Evolutionary conservation across 2,113 vertebrate species (phyloP).

Genomic region (Oostethus manadensis): DNA sequence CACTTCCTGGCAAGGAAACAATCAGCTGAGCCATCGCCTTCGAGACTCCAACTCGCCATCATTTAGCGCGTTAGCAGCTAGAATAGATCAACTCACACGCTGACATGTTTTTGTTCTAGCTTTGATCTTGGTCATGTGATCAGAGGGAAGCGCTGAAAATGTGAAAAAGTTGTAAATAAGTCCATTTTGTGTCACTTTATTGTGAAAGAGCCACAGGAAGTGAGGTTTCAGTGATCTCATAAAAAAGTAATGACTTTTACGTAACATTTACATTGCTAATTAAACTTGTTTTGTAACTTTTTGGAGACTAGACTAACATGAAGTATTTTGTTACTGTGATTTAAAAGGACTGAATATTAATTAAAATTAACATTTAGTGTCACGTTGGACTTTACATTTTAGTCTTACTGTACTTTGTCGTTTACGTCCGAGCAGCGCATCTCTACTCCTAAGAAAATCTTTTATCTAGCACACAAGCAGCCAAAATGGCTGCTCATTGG

Average conservation of each 20-base stretch:
- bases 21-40: neutral
- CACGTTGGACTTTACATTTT: too few species aligned
- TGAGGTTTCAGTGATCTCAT: conserved; percentile 6
- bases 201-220: conserved; percentile 17
- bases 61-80: neutral
- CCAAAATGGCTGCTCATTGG: neutral
- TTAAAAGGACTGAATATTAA: too few species aligned
- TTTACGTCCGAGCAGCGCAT: neutral
- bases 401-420: too few species aligned
- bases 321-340: too few species aligned
- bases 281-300: too few species aligned
- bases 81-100: neutral
- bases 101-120: neutral
- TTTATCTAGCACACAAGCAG: too few species aligned
- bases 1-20: neutral
- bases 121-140: neutral
- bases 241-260: too few species aligned
- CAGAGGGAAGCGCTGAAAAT: conserved; percentile 36
- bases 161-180: conserved; percentile 25
- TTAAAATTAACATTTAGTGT: too few species aligned
- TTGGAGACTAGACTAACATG: too few species aligned
- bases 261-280: too few species aligned
- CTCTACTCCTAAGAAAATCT: neutral
- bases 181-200: neutral
- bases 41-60: neutral